Percentiles rank a stretch among this genome's conserved stretches.
These are phyloP conservation scores for Threskiornis aethiopicus DNA, from an alignment of 2,797 vertebrate species.

Conservation along the genomic window DNA sequence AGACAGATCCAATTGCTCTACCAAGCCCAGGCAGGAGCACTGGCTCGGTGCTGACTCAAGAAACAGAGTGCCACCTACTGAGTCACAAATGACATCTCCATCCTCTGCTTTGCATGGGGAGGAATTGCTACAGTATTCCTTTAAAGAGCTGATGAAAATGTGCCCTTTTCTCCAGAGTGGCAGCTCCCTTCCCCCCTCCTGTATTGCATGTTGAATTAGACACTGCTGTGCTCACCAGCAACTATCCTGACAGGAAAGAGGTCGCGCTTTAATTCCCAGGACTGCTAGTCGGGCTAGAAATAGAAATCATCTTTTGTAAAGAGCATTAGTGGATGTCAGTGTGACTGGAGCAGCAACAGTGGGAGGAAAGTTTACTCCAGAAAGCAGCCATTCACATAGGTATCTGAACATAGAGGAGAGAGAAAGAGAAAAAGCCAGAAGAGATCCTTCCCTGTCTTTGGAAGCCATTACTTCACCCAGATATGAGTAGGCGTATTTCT, in stretches of 20 bases:
- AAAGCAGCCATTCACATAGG: background rate
- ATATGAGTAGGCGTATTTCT: background rate
- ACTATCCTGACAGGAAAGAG: background rate
- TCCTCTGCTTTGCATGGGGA: background rate
- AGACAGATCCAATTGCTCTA: background rate
- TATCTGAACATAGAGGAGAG: background rate
- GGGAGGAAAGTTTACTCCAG: background rate
- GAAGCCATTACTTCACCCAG: background rate
- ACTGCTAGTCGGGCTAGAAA: background rate
- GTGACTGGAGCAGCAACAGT: background rate
- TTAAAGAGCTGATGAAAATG: background rate
- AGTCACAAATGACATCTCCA: background rate
- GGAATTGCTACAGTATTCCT: background rate
- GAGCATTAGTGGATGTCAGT: background rate
- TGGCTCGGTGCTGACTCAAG: background rate
- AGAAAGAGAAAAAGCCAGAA: background rate
- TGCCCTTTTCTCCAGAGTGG: background rate
- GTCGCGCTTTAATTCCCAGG: background rate
- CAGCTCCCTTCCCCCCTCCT: background rate
- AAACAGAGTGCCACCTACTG: slow-evolving; percentile 46
- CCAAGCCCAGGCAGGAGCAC: background rate
- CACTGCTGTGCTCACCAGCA: background rate
- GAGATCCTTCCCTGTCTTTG: background rate
- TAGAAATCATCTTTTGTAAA: background rate
- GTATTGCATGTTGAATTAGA: background rate